These are phyloP conservation scores for Peromyscus leucopus DNA, from an alignment of 2,113 vertebrate genomes.

Conservation along the genomic window DNA sequence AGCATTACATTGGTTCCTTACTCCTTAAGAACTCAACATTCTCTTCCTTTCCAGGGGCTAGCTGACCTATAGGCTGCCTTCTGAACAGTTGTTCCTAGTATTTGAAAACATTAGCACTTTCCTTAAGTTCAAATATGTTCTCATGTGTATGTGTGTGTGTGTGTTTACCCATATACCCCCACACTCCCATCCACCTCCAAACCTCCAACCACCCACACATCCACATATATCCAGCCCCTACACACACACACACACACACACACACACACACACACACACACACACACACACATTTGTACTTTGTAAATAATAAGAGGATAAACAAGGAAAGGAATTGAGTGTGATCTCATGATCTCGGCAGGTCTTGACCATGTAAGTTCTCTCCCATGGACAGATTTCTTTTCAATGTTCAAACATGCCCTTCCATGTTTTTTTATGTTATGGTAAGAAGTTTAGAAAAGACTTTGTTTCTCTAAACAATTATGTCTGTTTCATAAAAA, in stretches of 20 bases:
- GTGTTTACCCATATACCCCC: too few relatives aligned
- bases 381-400: neutral
- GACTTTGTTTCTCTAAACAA: neutral
- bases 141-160: neutral
- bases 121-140: conserved; percentile 39
- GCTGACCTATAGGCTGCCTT: neutral
- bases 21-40: neutral
- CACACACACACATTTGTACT: neutral
- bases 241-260: neutral
- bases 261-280: too few relatives aligned
- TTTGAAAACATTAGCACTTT: conserved; percentile 24
- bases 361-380: neutral
- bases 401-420: neutral
- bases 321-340: neutral
- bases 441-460: neutral
- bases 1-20: neutral
- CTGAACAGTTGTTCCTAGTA: neutral
- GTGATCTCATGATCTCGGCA: neutral
- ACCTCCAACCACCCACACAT: neutral
- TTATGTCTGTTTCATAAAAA: neutral
- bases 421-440: neutral
- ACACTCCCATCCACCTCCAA: neutral
- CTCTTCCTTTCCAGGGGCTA: neutral
- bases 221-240: neutral
- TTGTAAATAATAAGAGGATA: neutral